Percentiles rank a stretch among this genome's conserved stretches.
These are phyloP conservation scores for Stenodema calcarata DNA, from an alignment of 2,888 invertebrate species.

Conservation along the genomic window DNA sequence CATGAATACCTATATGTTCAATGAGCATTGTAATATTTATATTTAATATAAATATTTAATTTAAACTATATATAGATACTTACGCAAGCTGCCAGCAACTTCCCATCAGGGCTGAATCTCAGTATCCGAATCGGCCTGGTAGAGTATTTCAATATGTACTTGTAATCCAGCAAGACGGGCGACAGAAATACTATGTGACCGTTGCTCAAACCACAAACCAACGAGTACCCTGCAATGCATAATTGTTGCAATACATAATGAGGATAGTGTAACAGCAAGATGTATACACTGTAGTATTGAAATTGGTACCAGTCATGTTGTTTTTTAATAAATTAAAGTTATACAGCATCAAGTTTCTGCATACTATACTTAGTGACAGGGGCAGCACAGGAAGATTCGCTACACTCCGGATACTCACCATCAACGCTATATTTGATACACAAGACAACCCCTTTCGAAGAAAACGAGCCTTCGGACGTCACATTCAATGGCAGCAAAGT, in stretches of 20 bases:
- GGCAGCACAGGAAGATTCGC: no score
- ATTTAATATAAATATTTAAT: no score
- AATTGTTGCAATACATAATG: background rate
- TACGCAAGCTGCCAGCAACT: constrained; percentile 35
- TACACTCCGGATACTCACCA: background rate
- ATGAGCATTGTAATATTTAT: no score
- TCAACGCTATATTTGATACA: constrained; percentile 43
- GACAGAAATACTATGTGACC: constrained; percentile 30
- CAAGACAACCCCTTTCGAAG: background rate
- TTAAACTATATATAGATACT: no score
- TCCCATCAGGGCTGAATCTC: constrained; percentile 25
- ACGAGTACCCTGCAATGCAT: background rate
- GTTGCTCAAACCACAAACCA: constrained; percentile 43
- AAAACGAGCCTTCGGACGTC: constrained; percentile 13
- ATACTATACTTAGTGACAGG: no score
- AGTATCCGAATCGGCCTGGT: constrained; percentile 24
- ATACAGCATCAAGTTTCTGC: no score
- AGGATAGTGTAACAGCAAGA: no score
- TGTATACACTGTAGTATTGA: no score
- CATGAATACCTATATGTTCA: no score
- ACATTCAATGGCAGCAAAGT: constrained; percentile 27
- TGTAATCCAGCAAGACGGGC: constrained; percentile 28
- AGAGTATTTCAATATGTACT: constrained; percentile 5
- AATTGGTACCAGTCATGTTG: no score
- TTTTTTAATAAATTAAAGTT: no score